Conservation (phyloP, 2,797 vertebrate genomes). For the Tenualosa ilisha region DNA sequence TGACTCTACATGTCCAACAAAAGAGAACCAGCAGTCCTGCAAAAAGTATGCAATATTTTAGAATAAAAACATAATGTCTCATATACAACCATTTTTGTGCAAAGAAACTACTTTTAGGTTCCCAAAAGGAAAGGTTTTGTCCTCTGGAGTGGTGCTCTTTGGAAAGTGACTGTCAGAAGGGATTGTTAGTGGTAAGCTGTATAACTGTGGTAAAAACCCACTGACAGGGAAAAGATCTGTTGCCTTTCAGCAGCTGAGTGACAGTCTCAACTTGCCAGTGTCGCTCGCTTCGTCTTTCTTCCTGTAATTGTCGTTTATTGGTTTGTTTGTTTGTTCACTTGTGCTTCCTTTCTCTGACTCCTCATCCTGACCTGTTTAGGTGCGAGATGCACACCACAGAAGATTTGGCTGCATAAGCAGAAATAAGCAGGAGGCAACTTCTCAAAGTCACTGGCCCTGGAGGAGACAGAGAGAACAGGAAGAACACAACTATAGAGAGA, state of each 20-base stretch:
- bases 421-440: constrained; percentile 1
- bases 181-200: not conserved
- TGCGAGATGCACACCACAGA: not conserved
- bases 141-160: not conserved
- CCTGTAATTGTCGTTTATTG: not conserved
- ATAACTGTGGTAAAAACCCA: not conserved
- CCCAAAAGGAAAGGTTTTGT: not conserved
- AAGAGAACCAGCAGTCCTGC: too few relatives aligned
- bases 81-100: not conserved
- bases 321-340: not conserved
- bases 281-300: not conserved
- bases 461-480: not conserved
- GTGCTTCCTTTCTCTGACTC: not conserved
- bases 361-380: constrained; percentile 21
- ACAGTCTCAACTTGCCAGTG: not conserved
- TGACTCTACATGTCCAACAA: too few relatives aligned
- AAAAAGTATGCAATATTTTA: too few relatives aligned
- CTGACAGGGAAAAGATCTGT: not conserved
- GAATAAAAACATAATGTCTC: too few relatives aligned
- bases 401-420: constrained; percentile 21
- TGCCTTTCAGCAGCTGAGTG: not conserved
- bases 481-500: not conserved
- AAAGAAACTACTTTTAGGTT: not conserved
- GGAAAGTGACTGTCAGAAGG: not conserved
- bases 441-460: constrained; percentile 1